phyloP scores from a whole-genome alignment of 2,113 vertebrate genomes.

The Anoplopoma fimbria region DNA sequence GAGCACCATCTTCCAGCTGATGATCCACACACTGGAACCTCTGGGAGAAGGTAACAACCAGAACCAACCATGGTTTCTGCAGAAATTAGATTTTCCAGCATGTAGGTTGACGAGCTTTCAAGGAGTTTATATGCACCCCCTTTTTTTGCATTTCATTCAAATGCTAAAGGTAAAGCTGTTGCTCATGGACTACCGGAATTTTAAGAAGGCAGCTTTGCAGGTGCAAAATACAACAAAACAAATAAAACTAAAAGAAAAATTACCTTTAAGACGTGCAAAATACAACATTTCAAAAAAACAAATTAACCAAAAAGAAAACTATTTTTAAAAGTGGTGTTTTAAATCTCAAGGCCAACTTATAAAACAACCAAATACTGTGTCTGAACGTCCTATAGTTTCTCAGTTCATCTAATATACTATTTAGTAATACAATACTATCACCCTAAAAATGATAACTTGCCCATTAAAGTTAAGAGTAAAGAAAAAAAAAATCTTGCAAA shows the following conservation, averaged over 20 bases:
- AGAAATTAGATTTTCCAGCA: not conserved
- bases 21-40: slow-evolving; percentile 92
- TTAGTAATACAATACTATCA: not conserved
- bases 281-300: not conserved
- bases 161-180: not conserved
- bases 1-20: slow-evolving; percentile 90
- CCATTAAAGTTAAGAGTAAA: not conserved
- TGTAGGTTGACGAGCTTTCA: not conserved
- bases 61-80: not conserved
- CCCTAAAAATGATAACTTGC: not conserved
- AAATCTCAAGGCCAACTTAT: too few species aligned
- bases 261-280: not conserved
- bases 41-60: slow-evolving; percentile 87
- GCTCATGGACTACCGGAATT: not conserved
- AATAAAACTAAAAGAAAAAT: not conserved
- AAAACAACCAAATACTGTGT: not conserved
- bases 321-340: not conserved
- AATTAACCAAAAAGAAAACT: not conserved
- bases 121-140: not conserved
- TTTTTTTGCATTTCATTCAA: not conserved
- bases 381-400: not conserved
- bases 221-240: not conserved
- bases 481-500: not conserved
- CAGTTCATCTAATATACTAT: not conserved
- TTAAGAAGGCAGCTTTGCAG: not conserved